Evolutionary conservation across 2,888 invertebrate species (phyloP), one percentile per base, ranked within the genome.

Genomic region (Melangyna quadrimaculata): DNA sequence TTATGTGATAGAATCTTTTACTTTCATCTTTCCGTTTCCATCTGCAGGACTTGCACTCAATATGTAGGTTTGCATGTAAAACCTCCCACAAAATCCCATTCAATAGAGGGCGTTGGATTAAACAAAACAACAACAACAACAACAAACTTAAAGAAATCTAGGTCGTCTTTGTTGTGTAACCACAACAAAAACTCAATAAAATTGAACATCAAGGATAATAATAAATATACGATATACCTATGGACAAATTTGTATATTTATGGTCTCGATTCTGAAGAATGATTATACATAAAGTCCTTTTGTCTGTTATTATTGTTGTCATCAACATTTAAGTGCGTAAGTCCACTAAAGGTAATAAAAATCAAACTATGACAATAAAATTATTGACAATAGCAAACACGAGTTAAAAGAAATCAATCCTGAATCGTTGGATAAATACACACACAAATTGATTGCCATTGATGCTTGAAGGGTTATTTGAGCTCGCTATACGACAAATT

Each of bases 331-430:
- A 61, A 24, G 32, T 14, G 32, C 17, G 65, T 53, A 71, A 48
- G 57, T 72, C 45, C 48, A 67, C 22, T 78, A 48, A 22, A 17
- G 53, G 22, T 51, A 59, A 73, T 79, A 67, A 73, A 65, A 55
- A 55, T 67, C 59, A 69, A 67, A 37, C 37, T 9, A 32, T 40
- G 57, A 40, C 37, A 48, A 14, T 17, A 59, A 35, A 79, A 59
- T 67, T 40, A 59, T 67, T 51, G 27, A 67, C 65, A 73, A 78
- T n/a, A n/a, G 37, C 55, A 57, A 43, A 27, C 10, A 63, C n/a
- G 29, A 57, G 35, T 57, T 65, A 35, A 55, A n/a, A n/a, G 55
- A 29, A 29, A 29, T 32, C 9, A 55, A 55, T 55, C 27, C n/a
- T 29, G 37, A 55, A 55, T 57, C 35, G 29, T 57, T 78, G 35